Evolutionary conservation across 2,888 invertebrate genomes (phyloP), one percentile per base, ranked within the genome.

Genomic region (Tiliacea citrago): DNA sequence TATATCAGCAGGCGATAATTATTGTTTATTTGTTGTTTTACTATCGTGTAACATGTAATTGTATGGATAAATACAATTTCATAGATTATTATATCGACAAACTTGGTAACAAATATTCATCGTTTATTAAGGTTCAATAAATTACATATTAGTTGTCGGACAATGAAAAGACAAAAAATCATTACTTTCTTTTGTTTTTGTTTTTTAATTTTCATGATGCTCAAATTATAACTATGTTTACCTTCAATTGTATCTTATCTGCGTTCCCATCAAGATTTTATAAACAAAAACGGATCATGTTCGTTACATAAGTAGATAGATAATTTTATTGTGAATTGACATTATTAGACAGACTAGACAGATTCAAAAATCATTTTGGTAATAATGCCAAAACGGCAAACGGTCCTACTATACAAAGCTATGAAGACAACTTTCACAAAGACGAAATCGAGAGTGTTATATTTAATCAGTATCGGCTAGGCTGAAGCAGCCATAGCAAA

Each of bases 11-110:
- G 0, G 29, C 35, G 49, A 71, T 65, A 57, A 80, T 57, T 65
- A 80, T 57, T 65, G 65, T 66, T 39, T 66, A 58, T 51, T 71
- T 71, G 42, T 55, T 29, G 45, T 68, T 63, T 67, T 45, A 21
- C 35, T 63, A 35, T 67, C 39, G 62, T 21, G 16, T 63, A 16
- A 29, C 39, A 21, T 79, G 21, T 72, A 57, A 73, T 68, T 77
- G 21, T 67, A 60, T 60, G 9, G 29, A 42, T 35, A 35, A 0
- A 67, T 53, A 47, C 21, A 47, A 51, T 69, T 68, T 62, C 45
- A 51, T 24, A 49, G 13, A 35, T 73, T 42, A 45, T 57, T 13
- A 18, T 39, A 6, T 53, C 12, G 47, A n/a, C 10, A 60, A 24
- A 57, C 24, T 51, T 0, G 35, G 9, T 10, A 5, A 21, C 42